Evolutionary conservation across 2,797 vertebrate genomes (phyloP).

Genomic region (Falco columbarius): DNA sequence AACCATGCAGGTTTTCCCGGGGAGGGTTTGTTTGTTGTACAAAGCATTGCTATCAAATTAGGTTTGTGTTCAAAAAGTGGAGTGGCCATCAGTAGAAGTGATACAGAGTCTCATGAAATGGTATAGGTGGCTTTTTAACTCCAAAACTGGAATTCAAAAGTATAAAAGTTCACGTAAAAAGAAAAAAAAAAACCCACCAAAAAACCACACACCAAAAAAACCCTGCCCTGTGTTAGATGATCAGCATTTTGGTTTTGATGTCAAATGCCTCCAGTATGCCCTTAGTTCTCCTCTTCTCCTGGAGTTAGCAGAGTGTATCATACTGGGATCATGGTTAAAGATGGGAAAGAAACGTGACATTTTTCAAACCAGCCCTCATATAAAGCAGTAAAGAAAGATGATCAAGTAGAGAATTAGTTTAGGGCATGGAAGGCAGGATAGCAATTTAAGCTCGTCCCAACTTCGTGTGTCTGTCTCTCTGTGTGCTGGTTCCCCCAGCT

Average conservation of each 20-base stretch:
- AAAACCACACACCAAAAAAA: neutral
- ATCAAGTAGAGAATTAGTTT: neutral
- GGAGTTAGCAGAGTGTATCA: neutral
- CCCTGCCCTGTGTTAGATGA: neutral
- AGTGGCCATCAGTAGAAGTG: neutral
- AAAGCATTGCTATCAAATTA: neutral
- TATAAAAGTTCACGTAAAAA: neutral
- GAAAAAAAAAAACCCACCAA: neutral
- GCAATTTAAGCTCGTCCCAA: neutral
- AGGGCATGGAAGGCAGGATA: neutral
- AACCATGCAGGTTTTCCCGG: neutral
- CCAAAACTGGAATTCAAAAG: neutral
- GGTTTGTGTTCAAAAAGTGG: neutral
- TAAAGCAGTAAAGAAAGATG: neutral
- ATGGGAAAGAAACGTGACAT: neutral
- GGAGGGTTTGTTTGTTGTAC: neutral
- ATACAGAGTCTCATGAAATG: neutral
- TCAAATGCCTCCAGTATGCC: neutral
- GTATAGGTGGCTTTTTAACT: neutral
- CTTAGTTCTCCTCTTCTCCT: neutral
- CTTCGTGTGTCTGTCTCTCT: accelerated
- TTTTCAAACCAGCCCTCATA: neutral
- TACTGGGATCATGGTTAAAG: neutral
- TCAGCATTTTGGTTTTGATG: neutral
- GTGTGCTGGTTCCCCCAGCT: neutral